phyloP scores from a whole-genome alignment of 1,140 invertebrate species.

The Polyergus mexicanus region DNA sequence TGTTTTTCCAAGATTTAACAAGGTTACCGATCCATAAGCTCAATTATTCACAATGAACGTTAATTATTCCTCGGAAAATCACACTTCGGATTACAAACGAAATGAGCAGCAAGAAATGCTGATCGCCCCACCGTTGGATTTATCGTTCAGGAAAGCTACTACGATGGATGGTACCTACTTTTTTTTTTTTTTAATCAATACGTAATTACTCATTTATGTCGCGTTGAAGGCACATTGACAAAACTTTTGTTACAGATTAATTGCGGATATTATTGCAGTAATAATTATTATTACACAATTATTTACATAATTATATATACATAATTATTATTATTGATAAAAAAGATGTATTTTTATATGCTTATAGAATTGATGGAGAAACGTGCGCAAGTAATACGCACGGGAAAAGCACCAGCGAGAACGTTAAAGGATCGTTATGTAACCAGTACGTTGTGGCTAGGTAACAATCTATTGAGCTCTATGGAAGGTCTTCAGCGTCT shows the following conservation, averaged over 20 bases:
- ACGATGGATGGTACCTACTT: conserved; percentile 75
- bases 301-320: too few species aligned
- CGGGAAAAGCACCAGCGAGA: conserved; percentile 81
- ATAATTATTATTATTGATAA: neutral
- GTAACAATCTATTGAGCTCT: conserved; percentile 86
- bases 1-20: conserved; percentile 15
- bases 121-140: conserved; percentile 78
- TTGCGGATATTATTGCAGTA: neutral
- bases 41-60: conserved; percentile 22
- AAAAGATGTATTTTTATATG: conserved; percentile 31
- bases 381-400: conserved; percentile 76
- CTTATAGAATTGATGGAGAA: conserved; percentile 78
- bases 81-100: conserved; percentile 71
- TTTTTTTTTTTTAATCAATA: neutral
- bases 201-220: neutral
- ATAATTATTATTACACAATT: neutral
- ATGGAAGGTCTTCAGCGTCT: conserved; percentile 82
- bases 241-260: conserved; percentile 7
- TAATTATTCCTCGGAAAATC: conserved; percentile 12
- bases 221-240: neutral
- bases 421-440: conserved; percentile 82
- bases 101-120: conserved; percentile 71
- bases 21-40: neutral
- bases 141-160: conserved; percentile 80
- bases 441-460: conserved; percentile 87